Conservation (phyloP, 2,797 vertebrate species). For the Numenius phaeopus region DNA sequence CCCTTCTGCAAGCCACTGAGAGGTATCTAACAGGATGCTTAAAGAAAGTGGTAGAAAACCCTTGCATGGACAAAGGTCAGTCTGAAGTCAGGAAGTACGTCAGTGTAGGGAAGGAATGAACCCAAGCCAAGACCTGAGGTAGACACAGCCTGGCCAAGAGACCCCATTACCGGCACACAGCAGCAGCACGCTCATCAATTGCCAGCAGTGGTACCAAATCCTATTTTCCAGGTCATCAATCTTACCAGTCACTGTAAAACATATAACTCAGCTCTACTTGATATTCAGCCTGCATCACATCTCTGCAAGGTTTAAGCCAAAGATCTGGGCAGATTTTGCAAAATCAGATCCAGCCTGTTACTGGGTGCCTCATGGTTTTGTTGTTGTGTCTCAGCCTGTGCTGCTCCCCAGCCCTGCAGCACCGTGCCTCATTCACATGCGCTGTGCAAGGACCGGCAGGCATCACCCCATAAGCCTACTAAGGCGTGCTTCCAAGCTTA, state of each 20-base stretch:
- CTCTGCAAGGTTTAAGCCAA: slow-evolving; percentile 30
- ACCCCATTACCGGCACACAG: neutral
- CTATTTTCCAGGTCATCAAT: slow-evolving; percentile 72
- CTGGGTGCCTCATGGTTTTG: neutral
- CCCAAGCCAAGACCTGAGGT: neutral
- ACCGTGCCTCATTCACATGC: neutral
- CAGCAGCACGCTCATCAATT: neutral
- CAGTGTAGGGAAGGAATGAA: neutral
- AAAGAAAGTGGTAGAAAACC: neutral
- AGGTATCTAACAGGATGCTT: neutral
- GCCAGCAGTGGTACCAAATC: slow-evolving; percentile 22
- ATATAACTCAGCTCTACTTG: slow-evolving; percentile 47
- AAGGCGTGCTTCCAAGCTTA: neutral
- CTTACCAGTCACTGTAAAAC: slow-evolving; percentile 48
- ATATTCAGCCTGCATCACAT: slow-evolving; percentile 3
- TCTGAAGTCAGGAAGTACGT: neutral
- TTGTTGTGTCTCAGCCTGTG: neutral
- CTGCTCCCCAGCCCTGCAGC: neutral
- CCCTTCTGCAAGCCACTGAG: neutral
- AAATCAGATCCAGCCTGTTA: neutral
- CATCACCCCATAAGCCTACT: neutral
- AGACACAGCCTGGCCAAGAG: neutral
- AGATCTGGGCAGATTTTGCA: slow-evolving; percentile 19
- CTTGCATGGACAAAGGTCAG: neutral
- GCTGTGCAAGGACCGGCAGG: neutral